These are phyloP conservation scores for Asteroscopus sphinx DNA, from an alignment of 2,888 invertebrate genomes.

Conservation along the genomic window DNA sequence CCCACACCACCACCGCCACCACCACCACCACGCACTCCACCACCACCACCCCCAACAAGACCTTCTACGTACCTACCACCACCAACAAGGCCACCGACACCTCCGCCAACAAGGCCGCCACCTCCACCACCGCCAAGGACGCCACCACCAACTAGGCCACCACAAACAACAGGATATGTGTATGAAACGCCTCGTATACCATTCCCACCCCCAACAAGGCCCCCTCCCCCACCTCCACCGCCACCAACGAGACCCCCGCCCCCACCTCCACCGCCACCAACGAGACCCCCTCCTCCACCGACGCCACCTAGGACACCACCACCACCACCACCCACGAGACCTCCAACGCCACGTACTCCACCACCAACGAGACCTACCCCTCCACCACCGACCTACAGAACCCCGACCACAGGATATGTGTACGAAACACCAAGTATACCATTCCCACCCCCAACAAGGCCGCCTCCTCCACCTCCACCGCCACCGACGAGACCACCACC, in stretches of 20 bases:
- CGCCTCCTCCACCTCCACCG: slow-evolving; percentile 34
- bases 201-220: slow-evolving; percentile 54
- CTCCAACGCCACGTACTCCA: slow-evolving; percentile 40
- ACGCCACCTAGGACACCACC: not conserved
- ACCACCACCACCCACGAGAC: slow-evolving; percentile 31
- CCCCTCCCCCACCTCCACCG: slow-evolving; percentile 53
- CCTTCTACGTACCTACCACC: slow-evolving; percentile 18
- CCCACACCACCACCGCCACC: slow-evolving; percentile 37
- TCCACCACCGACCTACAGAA: not conserved
- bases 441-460: slow-evolving; percentile 37
- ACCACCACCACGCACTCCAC: slow-evolving; percentile 39
- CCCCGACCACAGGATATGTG: slow-evolving; percentile 64
- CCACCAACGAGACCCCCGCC: slow-evolving; percentile 45
- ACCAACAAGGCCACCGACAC: slow-evolving; percentile 33
- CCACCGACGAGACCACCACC: slow-evolving; percentile 34
- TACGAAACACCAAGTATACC: slow-evolving; percentile 62
- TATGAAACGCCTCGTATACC: slow-evolving; percentile 58
- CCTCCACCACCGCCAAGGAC: slow-evolving; percentile 36
- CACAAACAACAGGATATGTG: slow-evolving; percentile 9
- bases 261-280: slow-evolving; percentile 46
- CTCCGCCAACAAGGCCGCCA: slow-evolving; percentile 34
- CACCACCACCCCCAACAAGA: slow-evolving; percentile 47
- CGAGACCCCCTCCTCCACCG: slow-evolving; percentile 4
- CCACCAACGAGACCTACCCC: slow-evolving; percentile 35
- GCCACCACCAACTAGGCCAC: slow-evolving; percentile 25